Conservation (phyloP, 1,140 invertebrate genomes). For the Drosophila nebulosa region DNA sequence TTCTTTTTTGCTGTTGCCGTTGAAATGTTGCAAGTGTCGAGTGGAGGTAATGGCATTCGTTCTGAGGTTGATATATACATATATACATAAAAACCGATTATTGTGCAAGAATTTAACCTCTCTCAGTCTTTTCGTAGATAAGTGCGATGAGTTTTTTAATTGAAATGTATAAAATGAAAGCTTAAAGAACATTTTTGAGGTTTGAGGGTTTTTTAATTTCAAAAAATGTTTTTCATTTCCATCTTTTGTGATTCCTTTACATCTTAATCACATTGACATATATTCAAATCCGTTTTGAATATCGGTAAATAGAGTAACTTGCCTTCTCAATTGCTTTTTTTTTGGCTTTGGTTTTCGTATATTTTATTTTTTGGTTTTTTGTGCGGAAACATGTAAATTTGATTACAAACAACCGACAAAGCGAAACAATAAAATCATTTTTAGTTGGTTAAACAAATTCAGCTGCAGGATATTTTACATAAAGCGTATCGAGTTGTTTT, state of each 20-base stretch:
- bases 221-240: too few species aligned
- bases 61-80: not conserved
- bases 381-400: slow-evolving; percentile 7
- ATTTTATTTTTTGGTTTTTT: too few species aligned
- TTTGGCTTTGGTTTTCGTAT: not conserved
- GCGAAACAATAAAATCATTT: slow-evolving; percentile 50
- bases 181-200: too few species aligned
- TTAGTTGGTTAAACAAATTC: slow-evolving; percentile 54
- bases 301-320: too few species aligned
- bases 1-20: not conserved
- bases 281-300: too few species aligned
- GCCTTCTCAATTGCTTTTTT: too few species aligned
- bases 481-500: slow-evolving; percentile 6
- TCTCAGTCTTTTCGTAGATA: too few species aligned
- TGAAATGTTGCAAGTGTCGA: not conserved
- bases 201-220: too few species aligned
- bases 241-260: too few species aligned
- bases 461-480: slow-evolving; percentile 21
- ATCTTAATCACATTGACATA: too few species aligned
- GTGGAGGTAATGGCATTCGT: slow-evolving; percentile 3
- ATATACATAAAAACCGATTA: not conserved
- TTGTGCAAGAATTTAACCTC: not conserved
- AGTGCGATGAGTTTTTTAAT: too few species aligned
- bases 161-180: too few species aligned
- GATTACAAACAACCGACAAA: not conserved